Evolutionary conservation across 2,888 invertebrate species (phyloP), one percentile per base, ranked within the genome.

Genomic region (Julus scandinavius): DNA sequence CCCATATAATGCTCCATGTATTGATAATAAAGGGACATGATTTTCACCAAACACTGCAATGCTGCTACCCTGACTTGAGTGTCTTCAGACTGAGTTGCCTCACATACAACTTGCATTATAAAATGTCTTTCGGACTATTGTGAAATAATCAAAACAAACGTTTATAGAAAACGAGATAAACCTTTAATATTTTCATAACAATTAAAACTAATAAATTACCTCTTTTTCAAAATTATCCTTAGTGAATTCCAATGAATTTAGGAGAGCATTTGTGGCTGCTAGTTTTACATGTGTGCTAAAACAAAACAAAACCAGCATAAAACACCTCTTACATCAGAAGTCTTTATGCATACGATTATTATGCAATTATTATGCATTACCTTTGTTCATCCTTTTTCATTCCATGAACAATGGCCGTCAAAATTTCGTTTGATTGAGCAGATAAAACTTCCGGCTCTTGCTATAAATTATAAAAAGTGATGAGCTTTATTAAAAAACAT

Each of bases 1-100:
- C 96, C 97, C 99, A 99, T 99, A 92, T 99, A 99, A 17, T 97
- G 96, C 92, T 99, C 99, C 99, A 99, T 99, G 92, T 97, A 97
- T 93, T 98, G 97, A 92, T 99, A 99, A 93, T 99, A 99, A 4
- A 99, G 94, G 0, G 99, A 97, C 94, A 99, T 96, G 91, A 99
- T 99, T 94, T 98, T 98, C 90, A 97, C 99, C 91, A 99, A 94
- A 93, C 99, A 99, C 92, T 99, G 99, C 88, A 99, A 94, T 2
- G 99, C 98, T 13, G 98, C 98, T 20, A 99, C 99, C 93, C 96
- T 95, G 86, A 99, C 97, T 93, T 97, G 96, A 89, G 96, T 96
- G 92, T 99, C 97, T 87, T 94, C 93, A 7, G 97, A 97, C 92
- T 99, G 99, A 1, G 99, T 99, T 3, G 99, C 98, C 93, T 99